Evolutionary conservation across 2,797 vertebrate genomes (phyloP).

Genomic region (Vipera ursinii): DNA sequence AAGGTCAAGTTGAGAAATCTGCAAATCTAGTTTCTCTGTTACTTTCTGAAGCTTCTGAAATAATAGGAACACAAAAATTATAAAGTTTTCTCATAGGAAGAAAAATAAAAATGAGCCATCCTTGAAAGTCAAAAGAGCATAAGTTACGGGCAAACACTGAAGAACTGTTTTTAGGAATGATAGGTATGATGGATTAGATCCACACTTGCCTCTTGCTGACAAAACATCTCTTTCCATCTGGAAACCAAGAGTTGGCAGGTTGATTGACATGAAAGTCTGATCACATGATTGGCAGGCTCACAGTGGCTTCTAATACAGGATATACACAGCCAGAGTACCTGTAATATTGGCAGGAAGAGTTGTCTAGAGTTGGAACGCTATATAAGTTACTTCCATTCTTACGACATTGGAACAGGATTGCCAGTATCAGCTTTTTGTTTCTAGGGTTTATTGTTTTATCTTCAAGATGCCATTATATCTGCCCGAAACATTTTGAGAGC

Average conservation of each 20-base stretch:
- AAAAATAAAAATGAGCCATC: slow-evolving; percentile 7
- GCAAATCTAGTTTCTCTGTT: background rate
- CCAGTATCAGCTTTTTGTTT: background rate
- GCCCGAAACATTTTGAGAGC: background rate
- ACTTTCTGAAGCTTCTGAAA: background rate
- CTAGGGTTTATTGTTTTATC: background rate
- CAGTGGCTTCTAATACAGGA: background rate
- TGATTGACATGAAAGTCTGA: background rate
- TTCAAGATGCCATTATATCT: background rate
- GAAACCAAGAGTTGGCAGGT: background rate
- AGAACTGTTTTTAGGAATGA: background rate
- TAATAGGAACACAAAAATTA: background rate
- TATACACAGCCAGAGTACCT: background rate
- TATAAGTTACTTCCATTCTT: background rate
- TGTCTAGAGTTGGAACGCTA: background rate
- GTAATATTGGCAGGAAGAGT: background rate
- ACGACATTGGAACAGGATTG: background rate
- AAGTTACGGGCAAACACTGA: background rate
- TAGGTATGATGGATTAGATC: background rate
- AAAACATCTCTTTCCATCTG: background rate
- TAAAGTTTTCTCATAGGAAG: background rate
- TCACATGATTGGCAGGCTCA: background rate
- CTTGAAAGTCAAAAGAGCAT: slow-evolving; percentile 10
- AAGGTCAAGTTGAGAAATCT: slow-evolving; percentile 3
- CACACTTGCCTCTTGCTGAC: background rate